Percentiles rank a stretch among this genome's conserved stretches.
phyloP scores from a whole-genome alignment of 2,797 vertebrate genomes.

The Podarcis lilfordi region DNA sequence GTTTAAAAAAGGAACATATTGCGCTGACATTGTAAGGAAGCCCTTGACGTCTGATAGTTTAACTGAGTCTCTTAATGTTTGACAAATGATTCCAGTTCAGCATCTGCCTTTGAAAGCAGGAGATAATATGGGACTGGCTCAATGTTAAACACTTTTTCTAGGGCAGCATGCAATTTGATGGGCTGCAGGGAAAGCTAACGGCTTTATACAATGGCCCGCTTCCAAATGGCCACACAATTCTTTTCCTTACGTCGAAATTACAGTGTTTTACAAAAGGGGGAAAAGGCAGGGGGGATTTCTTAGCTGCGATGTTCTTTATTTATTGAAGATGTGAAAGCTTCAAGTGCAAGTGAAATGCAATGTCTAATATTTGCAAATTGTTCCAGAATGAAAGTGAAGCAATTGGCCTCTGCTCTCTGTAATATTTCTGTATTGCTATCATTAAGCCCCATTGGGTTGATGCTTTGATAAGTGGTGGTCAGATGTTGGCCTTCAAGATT shows the following conservation, averaged over 20 bases:
- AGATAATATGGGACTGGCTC: conserved; percentile 22
- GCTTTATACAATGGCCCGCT: conserved; percentile 56
- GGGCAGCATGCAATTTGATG: conserved; percentile 54
- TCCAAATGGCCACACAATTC: conserved; percentile 46
- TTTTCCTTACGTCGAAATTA: conserved; percentile 47
- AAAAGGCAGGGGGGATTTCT: conserved; percentile 11
- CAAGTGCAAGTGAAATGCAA: neutral
- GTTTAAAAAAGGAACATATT: conserved; percentile 45
- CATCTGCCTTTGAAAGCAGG: conserved; percentile 50
- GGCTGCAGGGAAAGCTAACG: conserved; percentile 56
- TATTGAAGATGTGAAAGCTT: conserved; percentile 29
- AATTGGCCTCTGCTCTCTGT: conserved; percentile 1
- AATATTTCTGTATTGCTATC: conserved; percentile 18
- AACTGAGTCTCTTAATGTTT: conserved; percentile 61
- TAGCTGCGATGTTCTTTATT: conserved; percentile 28
- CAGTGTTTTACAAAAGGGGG: conserved; percentile 46
- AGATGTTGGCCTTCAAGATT: neutral
- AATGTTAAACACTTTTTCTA: conserved; percentile 23
- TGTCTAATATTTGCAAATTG: conserved; percentile 33
- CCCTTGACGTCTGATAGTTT: conserved; percentile 55
- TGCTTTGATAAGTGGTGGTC: conserved; percentile 4
- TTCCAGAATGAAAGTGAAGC: conserved; percentile 11
- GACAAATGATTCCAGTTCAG: conserved; percentile 54
- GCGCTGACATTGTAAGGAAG: conserved; percentile 51
- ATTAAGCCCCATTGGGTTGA: conserved; percentile 7